These are phyloP conservation scores for Theocolax elegans DNA, from an alignment of 1,140 invertebrate species.

Conservation along the genomic window DNA sequence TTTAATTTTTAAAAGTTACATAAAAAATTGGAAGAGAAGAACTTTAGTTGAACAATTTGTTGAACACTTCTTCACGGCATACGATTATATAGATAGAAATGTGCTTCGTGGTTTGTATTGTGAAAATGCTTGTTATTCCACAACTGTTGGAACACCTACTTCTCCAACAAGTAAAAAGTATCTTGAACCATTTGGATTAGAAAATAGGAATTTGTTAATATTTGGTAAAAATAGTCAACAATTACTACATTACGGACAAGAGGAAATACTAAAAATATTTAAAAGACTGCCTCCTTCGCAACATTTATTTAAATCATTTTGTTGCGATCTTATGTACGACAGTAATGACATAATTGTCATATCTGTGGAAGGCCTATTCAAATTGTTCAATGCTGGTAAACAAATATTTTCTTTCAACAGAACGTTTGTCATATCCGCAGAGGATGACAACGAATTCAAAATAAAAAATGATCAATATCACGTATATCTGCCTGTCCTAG, in stretches of 20 bases:
- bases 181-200: conserved; percentile 38
- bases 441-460: conserved; percentile 57
- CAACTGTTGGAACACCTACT: conserved; percentile 49
- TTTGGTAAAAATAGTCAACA: conserved; percentile 41
- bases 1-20: conserved; percentile 46
- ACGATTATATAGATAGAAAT: conserved; percentile 57
- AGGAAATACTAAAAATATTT: conserved; percentile 53
- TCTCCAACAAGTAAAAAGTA: conserved; percentile 36
- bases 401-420: conserved; percentile 56
- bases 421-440: conserved; percentile 54
- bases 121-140: conserved; percentile 56
- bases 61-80: conserved; percentile 59
- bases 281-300: conserved; percentile 53
- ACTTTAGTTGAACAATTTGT: conserved; percentile 56
- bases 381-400: conserved; percentile 29
- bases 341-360: conserved; percentile 45
- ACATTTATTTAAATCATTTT: conserved; percentile 55
- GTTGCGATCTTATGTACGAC: conserved; percentile 52
- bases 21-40: conserved; percentile 44
- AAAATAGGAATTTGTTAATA: conserved; percentile 54
- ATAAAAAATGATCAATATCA: conserved; percentile 62
- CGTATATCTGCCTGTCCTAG: conserved; percentile 40
- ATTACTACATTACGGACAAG: conserved; percentile 52
- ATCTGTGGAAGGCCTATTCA: conserved; percentile 55
- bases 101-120: conserved; percentile 57